Evolutionary conservation across 1,140 invertebrate species (phyloP), one percentile per base, ranked within the genome.

Genomic region (Diachasma alloeum): DNA sequence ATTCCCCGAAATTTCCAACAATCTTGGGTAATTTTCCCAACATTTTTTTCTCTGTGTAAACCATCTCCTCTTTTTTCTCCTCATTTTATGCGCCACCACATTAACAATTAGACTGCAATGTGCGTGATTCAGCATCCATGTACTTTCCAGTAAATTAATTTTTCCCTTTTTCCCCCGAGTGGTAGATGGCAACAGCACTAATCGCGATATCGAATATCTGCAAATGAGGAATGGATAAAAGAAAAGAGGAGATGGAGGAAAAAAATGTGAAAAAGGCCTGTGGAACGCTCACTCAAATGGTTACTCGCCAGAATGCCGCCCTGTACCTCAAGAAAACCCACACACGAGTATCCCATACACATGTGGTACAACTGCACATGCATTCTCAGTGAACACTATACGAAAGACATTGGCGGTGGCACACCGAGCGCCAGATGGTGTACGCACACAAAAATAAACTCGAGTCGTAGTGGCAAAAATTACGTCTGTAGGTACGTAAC

Each of bases 361-460:
- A 37, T 19, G 31, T 31, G 37, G 19, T 39, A 8, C 42, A 22
- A 39, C 59, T 22, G 67, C 36, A 76, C 26, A 71, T 73, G 44
- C 46, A 63, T 31, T 63, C 10, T 26, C 59, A 31, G 24, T 10
- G 19, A 15, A 63, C 59, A 31, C 24, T 26, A 26, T 11, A 72
- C 74, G 69, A 79, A 76, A 74, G 53, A 44, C 68, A 59, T 24
- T 63, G 26, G 36, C 44, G 4, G 59, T 53, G 81, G 83, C 83
- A 84, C 83, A 84, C 86, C 82, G 81, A 76, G 81, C 39, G 70
- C 83, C 86, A 86, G 86, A 84, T 87, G 86, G 83, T 79, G 83
- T 81, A 84, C 83, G 83, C 81, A 82, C 80, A 80, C 66, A 24
- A 63, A 63, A 26, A 63, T 63, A 24, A 63, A 63, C 59, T 63